Evolutionary conservation across 2,797 vertebrate species (phyloP).

Genomic region (Ptychobarbus kaznakovi): DNA sequence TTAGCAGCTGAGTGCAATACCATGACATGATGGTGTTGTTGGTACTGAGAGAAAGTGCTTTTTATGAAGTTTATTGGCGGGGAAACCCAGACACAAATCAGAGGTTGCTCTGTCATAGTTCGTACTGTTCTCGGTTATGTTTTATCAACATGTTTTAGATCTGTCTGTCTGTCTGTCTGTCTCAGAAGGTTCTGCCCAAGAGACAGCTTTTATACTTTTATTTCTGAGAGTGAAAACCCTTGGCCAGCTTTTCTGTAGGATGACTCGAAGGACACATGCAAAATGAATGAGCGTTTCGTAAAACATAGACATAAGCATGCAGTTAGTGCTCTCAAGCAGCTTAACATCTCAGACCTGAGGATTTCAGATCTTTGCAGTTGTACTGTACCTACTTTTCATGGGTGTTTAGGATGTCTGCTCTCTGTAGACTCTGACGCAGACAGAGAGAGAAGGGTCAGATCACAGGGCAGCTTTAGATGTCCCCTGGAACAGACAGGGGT

Average conservation of each 20-base stretch:
- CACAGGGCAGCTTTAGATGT: not conserved
- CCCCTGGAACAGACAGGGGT: constrained; percentile 7
- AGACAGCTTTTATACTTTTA: not conserved
- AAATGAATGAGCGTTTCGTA: constrained; percentile 37
- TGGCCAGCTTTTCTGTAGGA: not conserved
- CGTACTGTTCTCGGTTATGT: not conserved
- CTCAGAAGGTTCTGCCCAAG: not conserved
- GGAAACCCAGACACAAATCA: not conserved
- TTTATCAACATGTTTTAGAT: not conserved
- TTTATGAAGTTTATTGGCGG: constrained; percentile 30
- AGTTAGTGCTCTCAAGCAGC: constrained; percentile 5
- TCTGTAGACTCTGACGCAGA: not conserved
- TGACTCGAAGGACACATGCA: constrained; percentile 20
- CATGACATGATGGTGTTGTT: constrained; percentile 14
- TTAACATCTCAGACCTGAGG: constrained; percentile 16
- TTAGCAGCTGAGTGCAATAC: constrained; percentile 34
- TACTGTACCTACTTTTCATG: not conserved
- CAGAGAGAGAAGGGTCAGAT: not conserved
- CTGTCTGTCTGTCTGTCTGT: not conserved
- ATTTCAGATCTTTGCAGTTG: constrained; percentile 6
- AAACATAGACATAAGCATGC: not conserved
- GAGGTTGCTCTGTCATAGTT: not conserved
- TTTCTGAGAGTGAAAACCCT: not conserved
- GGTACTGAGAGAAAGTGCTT: constrained; percentile 37
- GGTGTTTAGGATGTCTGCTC: constrained; percentile 1